Base-by-base conservation (phyloP, 2,113 vertebrate genomes). In the Solea solea region DNA sequence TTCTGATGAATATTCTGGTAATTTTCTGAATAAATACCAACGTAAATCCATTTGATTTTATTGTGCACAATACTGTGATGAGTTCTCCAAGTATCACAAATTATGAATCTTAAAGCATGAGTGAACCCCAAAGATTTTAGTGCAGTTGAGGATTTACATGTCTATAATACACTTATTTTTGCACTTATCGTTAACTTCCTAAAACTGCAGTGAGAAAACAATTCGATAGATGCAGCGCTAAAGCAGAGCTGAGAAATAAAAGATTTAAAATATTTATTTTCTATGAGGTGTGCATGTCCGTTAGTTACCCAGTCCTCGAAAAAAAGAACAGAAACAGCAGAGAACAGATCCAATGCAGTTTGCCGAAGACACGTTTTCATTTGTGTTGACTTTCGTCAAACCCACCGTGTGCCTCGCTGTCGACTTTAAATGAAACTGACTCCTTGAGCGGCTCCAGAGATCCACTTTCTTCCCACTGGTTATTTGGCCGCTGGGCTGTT, bases 231-330 rank as follows among this genome's bases (percentile, higher is more conserved):
- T 34, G n/a, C 46, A 39, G 46, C 16, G 62, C 25, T 8, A 15
- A 15, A 13, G 51, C 66, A 56, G 61, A 71, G 42, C 74, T 53
- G 61, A 64, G 72, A 64, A 34, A 54, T 8, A 64, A 7, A 16
- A 44, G 44, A n/a, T n/a, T 57, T 64, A 40, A 82, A 76, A 68
- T 40, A 7, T 80, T 78, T 81, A 65, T 57, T 27, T 57, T 27
- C 55, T 69, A 60, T 69, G 68, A 69, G 57, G 55, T 63, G 46
- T 50, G 55, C 28, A 34, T 15, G 54, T 82, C 77, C 75, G 72
- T 82, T 82, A 84, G 65, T 74, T 39, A 40, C 48, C 53, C 27
- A 51, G 57, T 52, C 62, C 45, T 59, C 15, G 5, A 15, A 44
- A 50, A 49, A 69, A 3, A 68, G 48, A 53, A 64, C 64, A 60